Evolutionary conservation across 2,888 invertebrate species (phyloP).

Genomic region (Meganola albula): DNA sequence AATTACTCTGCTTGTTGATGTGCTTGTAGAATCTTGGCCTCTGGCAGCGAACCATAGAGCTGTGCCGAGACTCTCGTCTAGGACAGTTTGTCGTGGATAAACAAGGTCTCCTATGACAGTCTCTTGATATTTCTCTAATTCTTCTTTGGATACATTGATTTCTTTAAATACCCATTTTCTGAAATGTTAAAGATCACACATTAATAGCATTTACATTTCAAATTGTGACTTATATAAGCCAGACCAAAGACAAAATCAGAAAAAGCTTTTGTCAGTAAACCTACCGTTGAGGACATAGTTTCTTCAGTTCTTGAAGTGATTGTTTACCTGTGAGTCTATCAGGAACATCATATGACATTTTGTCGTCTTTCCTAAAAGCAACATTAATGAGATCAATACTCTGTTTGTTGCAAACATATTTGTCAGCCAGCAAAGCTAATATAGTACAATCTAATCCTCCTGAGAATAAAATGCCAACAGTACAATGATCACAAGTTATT

Average conservation of each 20-base stretch:
- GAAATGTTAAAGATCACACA: too few species aligned
- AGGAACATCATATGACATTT: constrained; percentile 82
- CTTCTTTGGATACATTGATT: constrained; percentile 83
- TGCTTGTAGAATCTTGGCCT: constrained; percentile 76
- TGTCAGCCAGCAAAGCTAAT: constrained; percentile 87
- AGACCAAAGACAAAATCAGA: too few species aligned
- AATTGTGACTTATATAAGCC: too few species aligned
- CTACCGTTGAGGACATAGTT: constrained; percentile 80
- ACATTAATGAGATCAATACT: constrained; percentile 96
- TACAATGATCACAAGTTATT: constrained; percentile 76
- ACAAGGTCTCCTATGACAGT: constrained; percentile 85
- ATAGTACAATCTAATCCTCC: constrained; percentile 98
- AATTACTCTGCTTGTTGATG: constrained; percentile 80
- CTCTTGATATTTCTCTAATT: constrained; percentile 78
- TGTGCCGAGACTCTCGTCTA: constrained; percentile 97
- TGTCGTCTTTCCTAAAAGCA: constrained; percentile 83
- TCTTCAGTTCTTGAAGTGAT: constrained; percentile 82
- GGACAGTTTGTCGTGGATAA: constrained; percentile 89
- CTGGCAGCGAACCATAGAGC: constrained; percentile 98
- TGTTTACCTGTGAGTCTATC: constrained; percentile 88
- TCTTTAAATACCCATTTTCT: constrained; percentile 91
- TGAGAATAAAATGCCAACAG: constrained; percentile 92
- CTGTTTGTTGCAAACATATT: constrained; percentile 79
- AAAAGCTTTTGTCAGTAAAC: too few species aligned
- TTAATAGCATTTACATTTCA: too few species aligned